Conservation (phyloP, 2,888 invertebrate genomes). For the Eustalomyia histrio region DNA sequence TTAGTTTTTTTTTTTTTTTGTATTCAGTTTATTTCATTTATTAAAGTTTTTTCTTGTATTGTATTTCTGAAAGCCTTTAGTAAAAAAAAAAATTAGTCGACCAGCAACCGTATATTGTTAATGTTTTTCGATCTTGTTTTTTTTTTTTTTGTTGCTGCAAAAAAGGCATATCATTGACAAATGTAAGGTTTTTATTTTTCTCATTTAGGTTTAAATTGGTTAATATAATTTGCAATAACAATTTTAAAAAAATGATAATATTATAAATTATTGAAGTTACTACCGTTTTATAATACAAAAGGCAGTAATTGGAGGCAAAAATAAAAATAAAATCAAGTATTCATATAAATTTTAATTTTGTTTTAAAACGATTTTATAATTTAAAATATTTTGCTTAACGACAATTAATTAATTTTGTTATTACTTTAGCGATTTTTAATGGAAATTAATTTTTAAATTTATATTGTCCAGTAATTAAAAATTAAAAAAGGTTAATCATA, state of each 20-base stretch:
- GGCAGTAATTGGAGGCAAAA: neutral
- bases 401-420: no score
- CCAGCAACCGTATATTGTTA: neutral
- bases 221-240: constrained; percentile 61
- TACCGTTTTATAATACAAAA: constrained; percentile 34
- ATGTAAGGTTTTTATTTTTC: constrained; percentile 19
- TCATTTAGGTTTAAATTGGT: constrained; percentile 52
- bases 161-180: constrained; percentile 42
- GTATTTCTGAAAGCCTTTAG: constrained; percentile 24
- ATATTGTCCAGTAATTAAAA: no score
- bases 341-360: neutral
- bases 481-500: no score
- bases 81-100: neutral
- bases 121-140: no score
- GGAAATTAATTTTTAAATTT: no score
- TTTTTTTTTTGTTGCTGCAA: neutral
- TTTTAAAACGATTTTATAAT: no score
- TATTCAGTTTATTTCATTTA: constrained; percentile 44
- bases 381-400: no score
- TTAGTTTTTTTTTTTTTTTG: no score
- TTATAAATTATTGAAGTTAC: constrained; percentile 57
- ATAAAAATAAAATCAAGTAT: neutral
- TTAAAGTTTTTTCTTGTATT: constrained; percentile 50
- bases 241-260: constrained; percentile 48
- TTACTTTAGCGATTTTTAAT: no score